phyloP scores from a whole-genome alignment of 2,888 invertebrate species.

The Terebella lapidaria region DNA sequence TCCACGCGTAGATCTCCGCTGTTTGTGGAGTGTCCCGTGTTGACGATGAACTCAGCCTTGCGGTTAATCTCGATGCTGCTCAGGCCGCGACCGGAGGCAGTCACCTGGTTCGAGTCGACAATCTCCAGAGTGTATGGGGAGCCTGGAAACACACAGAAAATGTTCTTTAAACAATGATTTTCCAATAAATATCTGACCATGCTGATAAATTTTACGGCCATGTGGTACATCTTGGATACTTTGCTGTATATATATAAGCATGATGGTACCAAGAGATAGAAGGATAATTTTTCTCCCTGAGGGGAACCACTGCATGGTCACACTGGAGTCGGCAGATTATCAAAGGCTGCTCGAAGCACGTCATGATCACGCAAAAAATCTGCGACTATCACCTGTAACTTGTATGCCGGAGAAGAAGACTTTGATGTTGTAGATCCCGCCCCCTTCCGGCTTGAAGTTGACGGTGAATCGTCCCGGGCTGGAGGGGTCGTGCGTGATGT shows the following conservation, averaged over 20 bases:
- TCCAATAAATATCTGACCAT: neutral
- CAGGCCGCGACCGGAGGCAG: conserved; percentile 62
- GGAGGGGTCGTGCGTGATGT: conserved; percentile 67
- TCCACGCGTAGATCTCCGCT: conserved; percentile 82
- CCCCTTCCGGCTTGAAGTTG: conserved; percentile 59
- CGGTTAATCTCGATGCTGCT: conserved; percentile 61
- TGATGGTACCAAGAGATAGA: too few relatives aligned
- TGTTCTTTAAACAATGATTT: neutral
- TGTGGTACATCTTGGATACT: too few relatives aligned
- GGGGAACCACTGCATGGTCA: too few relatives aligned
- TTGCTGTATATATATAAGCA: too few relatives aligned
- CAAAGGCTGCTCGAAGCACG: too few relatives aligned
- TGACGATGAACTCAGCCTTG: conserved; percentile 60
- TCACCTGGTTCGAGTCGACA: conserved; percentile 59
- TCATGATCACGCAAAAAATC: too few relatives aligned
- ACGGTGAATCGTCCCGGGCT: conserved; percentile 56
- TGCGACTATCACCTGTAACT: too few relatives aligned
- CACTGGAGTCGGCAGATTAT: too few relatives aligned
- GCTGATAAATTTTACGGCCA: too few relatives aligned
- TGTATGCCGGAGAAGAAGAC: too few relatives aligned
- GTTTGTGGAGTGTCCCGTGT: conserved; percentile 2
- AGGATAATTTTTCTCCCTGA: too few relatives aligned
- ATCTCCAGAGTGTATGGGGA: conserved; percentile 50
- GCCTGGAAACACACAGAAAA: conserved; percentile 35
- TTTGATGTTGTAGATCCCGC: conserved; percentile 70